Percentiles rank a stretch among this genome's conserved stretches.
Conservation (phyloP, 1,140 invertebrate species). For the Drosophila pseudoobscura region DNA sequence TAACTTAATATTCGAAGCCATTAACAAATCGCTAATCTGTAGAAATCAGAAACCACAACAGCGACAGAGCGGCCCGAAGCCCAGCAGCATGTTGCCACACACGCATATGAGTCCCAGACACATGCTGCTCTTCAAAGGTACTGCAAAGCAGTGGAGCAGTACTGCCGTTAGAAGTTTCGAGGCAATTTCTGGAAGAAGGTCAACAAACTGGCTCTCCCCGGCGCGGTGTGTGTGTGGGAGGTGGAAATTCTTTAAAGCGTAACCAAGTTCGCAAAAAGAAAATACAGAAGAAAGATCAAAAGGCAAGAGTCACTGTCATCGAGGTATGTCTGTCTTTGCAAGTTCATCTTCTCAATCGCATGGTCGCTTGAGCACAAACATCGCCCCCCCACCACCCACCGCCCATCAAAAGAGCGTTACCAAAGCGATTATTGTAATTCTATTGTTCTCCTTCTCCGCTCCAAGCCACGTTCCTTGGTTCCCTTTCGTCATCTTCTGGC, state of each 20-base stretch:
- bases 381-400: neutral
- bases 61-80: conserved; percentile 7
- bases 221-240: neutral
- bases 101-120: neutral
- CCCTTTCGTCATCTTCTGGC: conserved; percentile 34
- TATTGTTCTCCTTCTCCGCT: conserved; percentile 61
- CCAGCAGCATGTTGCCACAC: conserved; percentile 15
- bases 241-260: conserved; percentile 67
- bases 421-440: conserved; percentile 78
- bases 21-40: conserved; percentile 71
- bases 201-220: too few relatives aligned
- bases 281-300: conserved; percentile 3
- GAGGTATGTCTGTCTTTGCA: conserved; percentile 51
- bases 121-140: neutral
- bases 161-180: conserved; percentile 42
- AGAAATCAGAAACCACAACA: conserved; percentile 55
- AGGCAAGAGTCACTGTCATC: conserved; percentile 47
- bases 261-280: conserved; percentile 60
- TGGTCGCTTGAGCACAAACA: conserved; percentile 65
- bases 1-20: conserved; percentile 71
- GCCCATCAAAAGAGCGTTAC: conserved; percentile 35
- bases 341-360: conserved; percentile 62
- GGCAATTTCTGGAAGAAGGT: conserved; percentile 27
- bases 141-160: too few relatives aligned
- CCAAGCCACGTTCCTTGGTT: neutral